A percentile compares a stretch with the other conserved stretches of the same genome.
Conservation (phyloP, 2,888 invertebrate species). For the Eurytoma adleriae region DNA sequence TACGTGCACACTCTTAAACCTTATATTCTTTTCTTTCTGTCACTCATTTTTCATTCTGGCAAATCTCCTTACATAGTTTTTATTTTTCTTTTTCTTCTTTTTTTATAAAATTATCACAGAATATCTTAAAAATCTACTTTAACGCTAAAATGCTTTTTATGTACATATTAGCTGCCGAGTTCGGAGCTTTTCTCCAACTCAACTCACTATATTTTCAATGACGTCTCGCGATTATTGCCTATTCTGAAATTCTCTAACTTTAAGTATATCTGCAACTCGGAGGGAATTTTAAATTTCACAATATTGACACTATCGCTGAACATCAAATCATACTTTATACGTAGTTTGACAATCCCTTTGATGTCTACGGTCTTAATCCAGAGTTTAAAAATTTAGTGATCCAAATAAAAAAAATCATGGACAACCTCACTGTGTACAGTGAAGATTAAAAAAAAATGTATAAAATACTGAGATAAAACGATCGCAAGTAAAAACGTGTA, state of each 20-base stretch:
- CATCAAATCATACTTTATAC: not conserved
- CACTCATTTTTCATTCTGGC: constrained; percentile 2
- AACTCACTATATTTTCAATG: constrained; percentile 17
- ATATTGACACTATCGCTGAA: not conserved
- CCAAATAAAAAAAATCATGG: constrained; percentile 16
- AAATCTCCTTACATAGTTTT: not conserved
- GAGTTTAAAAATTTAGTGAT: not conserved
- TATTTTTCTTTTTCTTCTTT: constrained; percentile 22
- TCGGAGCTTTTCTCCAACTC: constrained; percentile 1
- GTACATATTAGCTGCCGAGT: constrained; percentile 17
- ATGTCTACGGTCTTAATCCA: not conserved
- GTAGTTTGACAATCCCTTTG: not conserved
- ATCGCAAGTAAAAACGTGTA: constrained; percentile 25
- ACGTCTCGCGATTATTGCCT: constrained; percentile 7
- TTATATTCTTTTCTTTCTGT: not conserved
- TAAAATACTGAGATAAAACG: constrained; percentile 30
- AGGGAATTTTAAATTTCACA: constrained; percentile 14
- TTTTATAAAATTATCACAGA: constrained; percentile 62
- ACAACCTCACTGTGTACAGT: constrained; percentile 2
- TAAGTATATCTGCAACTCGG: not conserved
- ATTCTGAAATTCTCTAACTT: not conserved
- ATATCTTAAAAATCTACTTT: constrained; percentile 53
- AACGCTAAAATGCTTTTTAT: constrained; percentile 31
- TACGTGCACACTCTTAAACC: not conserved
- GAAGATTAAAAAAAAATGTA: constrained; percentile 14